phyloP scores from a whole-genome alignment of 2,888 invertebrate species.

The Crocallis elinguaria region DNA sequence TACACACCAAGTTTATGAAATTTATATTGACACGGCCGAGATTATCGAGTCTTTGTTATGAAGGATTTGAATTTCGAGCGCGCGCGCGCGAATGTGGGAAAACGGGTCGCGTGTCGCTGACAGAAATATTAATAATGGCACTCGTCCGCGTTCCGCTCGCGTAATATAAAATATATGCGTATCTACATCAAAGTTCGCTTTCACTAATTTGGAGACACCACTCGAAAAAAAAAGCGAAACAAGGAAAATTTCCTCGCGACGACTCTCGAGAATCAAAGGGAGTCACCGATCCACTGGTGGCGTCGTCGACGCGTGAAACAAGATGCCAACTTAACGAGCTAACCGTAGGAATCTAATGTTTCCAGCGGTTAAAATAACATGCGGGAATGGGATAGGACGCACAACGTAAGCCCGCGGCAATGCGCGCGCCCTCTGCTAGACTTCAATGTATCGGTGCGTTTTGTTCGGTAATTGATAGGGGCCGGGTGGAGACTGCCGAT shows the following conservation, averaged over 20 bases:
- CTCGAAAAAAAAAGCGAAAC: conserved; percentile 61
- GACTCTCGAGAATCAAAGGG: conserved; percentile 68
- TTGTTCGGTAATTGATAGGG: conserved; percentile 46
- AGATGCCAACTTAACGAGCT: conserved; percentile 69
- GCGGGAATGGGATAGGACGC: conserved; percentile 31
- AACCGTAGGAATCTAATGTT: conserved; percentile 61
- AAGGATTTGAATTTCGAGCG: conserved; percentile 70
- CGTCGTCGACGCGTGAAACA: conserved; percentile 62
- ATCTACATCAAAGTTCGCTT: conserved; percentile 48
- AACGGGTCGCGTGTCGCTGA: conserved; percentile 69
- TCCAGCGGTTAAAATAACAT: conserved; percentile 47
- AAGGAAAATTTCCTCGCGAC: conserved; percentile 49
- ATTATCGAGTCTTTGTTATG: conserved; percentile 78
- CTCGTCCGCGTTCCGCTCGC: conserved; percentile 21
- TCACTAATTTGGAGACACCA: conserved; percentile 69
- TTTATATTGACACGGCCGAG: conserved; percentile 80
- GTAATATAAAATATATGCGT: conserved; percentile 13
- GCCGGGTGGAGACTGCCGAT: conserved; percentile 29
- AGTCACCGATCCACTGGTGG: conserved; percentile 57
- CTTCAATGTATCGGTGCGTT: conserved; percentile 39
- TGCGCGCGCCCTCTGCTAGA: conserved; percentile 39
- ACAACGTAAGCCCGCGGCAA: conserved; percentile 39
- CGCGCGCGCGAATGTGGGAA: conserved; percentile 62
- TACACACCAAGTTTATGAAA: conserved; percentile 77
- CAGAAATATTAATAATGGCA: conserved; percentile 72